These are phyloP conservation scores for Nematopogon swammerdamellus DNA, from an alignment of 2,888 invertebrate species.

Conservation along the genomic window DNA sequence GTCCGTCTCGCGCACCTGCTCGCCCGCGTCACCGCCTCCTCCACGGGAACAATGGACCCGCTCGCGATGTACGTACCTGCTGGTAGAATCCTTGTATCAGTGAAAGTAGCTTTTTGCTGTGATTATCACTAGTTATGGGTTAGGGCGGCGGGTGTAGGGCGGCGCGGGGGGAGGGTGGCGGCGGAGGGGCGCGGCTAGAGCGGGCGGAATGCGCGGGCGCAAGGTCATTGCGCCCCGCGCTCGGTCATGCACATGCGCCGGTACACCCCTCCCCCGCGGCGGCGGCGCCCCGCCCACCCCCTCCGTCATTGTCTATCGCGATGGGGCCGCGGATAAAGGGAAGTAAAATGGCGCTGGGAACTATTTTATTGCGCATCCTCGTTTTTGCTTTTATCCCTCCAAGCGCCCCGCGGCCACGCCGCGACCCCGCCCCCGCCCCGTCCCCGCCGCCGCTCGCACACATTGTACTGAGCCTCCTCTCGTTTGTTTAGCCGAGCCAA, in stretches of 20 bases:
- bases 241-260: slow-evolving; percentile 52
- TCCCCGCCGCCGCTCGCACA: too few species aligned
- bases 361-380: slow-evolving; percentile 42
- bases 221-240: slow-evolving; percentile 54
- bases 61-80: too few species aligned
- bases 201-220: slow-evolving; percentile 43
- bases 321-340: slow-evolving; percentile 48
- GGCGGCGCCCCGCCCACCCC: slow-evolving; percentile 18
- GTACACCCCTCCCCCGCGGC: slow-evolving; percentile 21
- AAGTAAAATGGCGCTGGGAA: slow-evolving; percentile 37
- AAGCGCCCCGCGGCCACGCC: not conserved
- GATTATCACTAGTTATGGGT: not conserved
- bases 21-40: too few species aligned
- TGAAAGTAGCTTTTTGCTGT: not conserved
- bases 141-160: too few species aligned
- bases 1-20: not conserved
- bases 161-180: slow-evolving; percentile 21
- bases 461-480: not conserved
- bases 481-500: not conserved
- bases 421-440: too few species aligned
- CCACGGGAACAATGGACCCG: not conserved
- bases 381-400: slow-evolving; percentile 29
- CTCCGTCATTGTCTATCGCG: slow-evolving; percentile 45
- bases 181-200: slow-evolving; percentile 39
- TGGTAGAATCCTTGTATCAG: not conserved